phyloP scores from a whole-genome alignment of 2,797 vertebrate species.

The Martes flavigula region DNA sequence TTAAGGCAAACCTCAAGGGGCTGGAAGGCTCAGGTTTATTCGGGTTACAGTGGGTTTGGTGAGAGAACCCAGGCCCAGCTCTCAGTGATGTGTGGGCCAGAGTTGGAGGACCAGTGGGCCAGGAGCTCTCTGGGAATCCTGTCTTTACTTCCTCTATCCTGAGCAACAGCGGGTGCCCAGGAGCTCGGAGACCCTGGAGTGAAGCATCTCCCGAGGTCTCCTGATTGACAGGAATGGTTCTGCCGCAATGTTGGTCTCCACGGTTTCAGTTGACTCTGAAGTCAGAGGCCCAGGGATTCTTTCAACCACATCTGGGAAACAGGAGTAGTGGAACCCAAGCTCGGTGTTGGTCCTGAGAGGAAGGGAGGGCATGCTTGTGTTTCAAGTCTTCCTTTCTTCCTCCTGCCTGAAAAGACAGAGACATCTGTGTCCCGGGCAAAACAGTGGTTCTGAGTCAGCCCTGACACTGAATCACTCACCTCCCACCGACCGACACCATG shows the following conservation, averaged over 20 bases:
- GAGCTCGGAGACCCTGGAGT: neutral
- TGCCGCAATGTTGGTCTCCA: neutral
- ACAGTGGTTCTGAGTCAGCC: neutral
- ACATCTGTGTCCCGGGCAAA: neutral
- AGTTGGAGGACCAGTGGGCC: neutral
- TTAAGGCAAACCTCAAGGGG: neutral
- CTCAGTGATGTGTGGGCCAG: neutral
- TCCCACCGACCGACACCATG: neutral
- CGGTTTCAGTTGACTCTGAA: neutral
- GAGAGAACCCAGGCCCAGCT: neutral
- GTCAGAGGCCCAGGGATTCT: neutral
- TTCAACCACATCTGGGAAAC: neutral
- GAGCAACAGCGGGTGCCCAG: neutral
- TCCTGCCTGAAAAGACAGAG: neutral
- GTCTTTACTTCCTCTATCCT: neutral
- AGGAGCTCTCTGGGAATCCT: rapidly evolving
- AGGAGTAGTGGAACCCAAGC: neutral
- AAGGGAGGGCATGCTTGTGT: neutral
- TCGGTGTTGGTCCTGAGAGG: neutral
- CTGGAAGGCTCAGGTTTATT: neutral
- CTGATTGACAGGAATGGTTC: neutral
- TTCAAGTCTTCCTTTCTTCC: neutral
- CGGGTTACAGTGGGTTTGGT: neutral
- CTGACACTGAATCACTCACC: neutral
- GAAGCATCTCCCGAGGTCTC: neutral